phyloP scores from a whole-genome alignment of 1,140 invertebrate species.

The Laupala kohalensis region DNA sequence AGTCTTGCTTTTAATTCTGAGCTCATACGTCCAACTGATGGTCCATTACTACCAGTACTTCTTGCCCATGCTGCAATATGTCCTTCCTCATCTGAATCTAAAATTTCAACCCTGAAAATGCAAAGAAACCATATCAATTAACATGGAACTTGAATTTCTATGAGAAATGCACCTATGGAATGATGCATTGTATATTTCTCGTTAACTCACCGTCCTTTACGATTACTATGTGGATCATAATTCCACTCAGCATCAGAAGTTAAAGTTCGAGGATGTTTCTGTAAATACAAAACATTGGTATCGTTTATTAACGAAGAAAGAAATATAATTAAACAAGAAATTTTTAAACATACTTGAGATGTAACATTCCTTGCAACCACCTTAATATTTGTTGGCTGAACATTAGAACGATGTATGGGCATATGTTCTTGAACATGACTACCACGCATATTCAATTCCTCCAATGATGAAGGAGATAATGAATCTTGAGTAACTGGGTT shows the following conservation, averaged over 20 bases:
- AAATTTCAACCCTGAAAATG: slow-evolving; percentile 4
- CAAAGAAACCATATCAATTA: neutral
- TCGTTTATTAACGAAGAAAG: neutral
- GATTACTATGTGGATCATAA: neutral
- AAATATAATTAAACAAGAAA: neutral
- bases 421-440: neutral
- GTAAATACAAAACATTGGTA: neutral
- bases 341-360: slow-evolving; percentile 4
- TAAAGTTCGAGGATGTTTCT: slow-evolving; percentile 4
- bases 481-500: slow-evolving; percentile 19
- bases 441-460: neutral
- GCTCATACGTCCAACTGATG: slow-evolving; percentile 13
- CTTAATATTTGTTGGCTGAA: slow-evolving; percentile 6
- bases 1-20: slow-evolving; percentile 19
- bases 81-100: slow-evolving; percentile 8
- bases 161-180: neutral
- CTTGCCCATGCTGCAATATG: slow-evolving; percentile 1
- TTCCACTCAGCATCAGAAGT: slow-evolving; percentile 5
- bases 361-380: slow-evolving; percentile 3
- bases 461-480: neutral
- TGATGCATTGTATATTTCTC: too few relatives aligned
- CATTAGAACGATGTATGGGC: neutral
- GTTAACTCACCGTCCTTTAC: neutral
- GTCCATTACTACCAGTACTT: neutral
- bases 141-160: neutral